Evolutionary conservation across 2,888 invertebrate genomes (phyloP).

Genomic region (Charanyca ferruginea): DNA sequence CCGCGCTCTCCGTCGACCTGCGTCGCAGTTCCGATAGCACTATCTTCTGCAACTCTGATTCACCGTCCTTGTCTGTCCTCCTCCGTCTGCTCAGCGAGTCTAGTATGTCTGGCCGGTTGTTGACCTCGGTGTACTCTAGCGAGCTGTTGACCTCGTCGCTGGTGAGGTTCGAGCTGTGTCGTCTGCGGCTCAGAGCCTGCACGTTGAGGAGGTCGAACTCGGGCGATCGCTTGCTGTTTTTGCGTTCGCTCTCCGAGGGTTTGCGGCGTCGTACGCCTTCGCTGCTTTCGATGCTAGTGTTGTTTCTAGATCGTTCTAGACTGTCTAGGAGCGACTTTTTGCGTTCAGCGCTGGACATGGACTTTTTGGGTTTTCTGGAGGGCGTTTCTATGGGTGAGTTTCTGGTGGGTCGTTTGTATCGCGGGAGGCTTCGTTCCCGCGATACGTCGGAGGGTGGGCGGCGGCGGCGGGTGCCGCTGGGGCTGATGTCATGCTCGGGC

Average conservation of each 20-base stretch:
- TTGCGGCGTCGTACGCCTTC: slow-evolving; percentile 84
- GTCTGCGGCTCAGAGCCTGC: slow-evolving; percentile 83
- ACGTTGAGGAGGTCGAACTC: slow-evolving; percentile 87
- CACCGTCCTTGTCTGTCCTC: slow-evolving; percentile 77
- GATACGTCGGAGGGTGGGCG: slow-evolving; percentile 85
- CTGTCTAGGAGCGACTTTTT: slow-evolving; percentile 88
- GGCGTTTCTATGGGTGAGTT: slow-evolving; percentile 84
- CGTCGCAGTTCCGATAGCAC: slow-evolving; percentile 84
- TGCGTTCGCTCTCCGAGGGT: slow-evolving; percentile 83
- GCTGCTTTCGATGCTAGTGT: slow-evolving; percentile 87
- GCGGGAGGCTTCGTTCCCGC: slow-evolving; percentile 80
- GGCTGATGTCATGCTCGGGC: slow-evolving; percentile 84
- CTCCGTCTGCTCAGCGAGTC: slow-evolving; percentile 84
- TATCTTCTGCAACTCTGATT: slow-evolving; percentile 83
- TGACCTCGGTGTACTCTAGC: slow-evolving; percentile 87
- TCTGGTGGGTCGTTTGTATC: slow-evolving; percentile 83
- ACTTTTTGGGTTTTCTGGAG: slow-evolving; percentile 86
- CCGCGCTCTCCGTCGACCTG: slow-evolving; percentile 85
- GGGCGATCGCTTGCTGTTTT: slow-evolving; percentile 85
- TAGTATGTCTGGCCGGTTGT: slow-evolving; percentile 87
- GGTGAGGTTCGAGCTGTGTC: slow-evolving; percentile 88
- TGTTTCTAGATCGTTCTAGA: slow-evolving; percentile 86
- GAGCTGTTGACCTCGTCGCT: slow-evolving; percentile 89
- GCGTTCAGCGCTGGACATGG: slow-evolving; percentile 89
- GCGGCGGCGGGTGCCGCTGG: slow-evolving; percentile 80